phyloP scores from a whole-genome alignment of 1,140 invertebrate genomes.

The Littorina saxatilis region DNA sequence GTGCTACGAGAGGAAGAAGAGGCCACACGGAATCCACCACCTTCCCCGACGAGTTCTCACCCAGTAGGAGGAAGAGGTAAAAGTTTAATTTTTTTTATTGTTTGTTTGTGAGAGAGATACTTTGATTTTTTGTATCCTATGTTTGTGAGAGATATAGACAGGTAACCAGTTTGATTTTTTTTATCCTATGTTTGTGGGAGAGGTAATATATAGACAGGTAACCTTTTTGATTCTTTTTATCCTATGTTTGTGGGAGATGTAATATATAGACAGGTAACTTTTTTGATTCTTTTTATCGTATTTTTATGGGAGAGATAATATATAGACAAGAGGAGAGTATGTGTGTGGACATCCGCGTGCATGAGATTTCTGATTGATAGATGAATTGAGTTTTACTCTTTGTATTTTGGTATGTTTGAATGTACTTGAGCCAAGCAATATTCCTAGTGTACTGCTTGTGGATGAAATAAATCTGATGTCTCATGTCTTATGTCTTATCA shows the following conservation, averaged over 20 bases:
- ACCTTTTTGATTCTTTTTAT: neutral
- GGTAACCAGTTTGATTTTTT: no score
- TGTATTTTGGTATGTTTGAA: no score
- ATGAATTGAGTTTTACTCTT: no score
- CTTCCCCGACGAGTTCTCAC: constrained; percentile 43
- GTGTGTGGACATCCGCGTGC: no score
- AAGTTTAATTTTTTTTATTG: neutral
- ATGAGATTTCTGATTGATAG: no score
- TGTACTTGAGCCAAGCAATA: no score
- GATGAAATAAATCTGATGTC: no score
- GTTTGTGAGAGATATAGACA: no score
- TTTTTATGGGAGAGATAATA: neutral
- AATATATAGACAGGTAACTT: neutral
- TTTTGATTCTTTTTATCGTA: neutral
- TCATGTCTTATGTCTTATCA: no score
- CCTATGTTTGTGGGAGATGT: neutral
- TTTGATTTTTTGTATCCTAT: no score
- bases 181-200: neutral
- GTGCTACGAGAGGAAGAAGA: neutral
- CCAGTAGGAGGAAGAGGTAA: constrained; percentile 58
- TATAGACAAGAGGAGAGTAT: neutral
- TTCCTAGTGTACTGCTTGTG: no score
- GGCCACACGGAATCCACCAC: constrained; percentile 13
- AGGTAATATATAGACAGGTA: neutral
- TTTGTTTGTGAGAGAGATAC: no score